Conservation (phyloP, 2,113 vertebrate genomes). For the Ariopsis seemanni region DNA sequence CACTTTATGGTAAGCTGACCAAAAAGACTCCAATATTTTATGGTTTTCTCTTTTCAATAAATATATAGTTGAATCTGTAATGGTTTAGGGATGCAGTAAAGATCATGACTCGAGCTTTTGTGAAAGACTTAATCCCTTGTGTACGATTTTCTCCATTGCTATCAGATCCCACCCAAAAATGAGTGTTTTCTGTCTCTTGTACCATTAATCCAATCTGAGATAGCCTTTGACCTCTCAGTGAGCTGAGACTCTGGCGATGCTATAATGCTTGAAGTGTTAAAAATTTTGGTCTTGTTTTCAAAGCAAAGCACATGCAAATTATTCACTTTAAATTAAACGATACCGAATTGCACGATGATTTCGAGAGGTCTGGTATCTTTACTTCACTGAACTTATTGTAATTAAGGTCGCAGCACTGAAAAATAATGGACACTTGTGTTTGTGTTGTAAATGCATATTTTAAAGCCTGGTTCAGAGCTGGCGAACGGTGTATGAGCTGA, state of each 20-base stretch:
- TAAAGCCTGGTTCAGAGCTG: slow-evolving; percentile 9
- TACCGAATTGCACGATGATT: not conserved
- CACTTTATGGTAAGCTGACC: not conserved
- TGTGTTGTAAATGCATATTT: not conserved
- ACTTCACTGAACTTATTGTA: too few species aligned
- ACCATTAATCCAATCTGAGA: slow-evolving; percentile 68
- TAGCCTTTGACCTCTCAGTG: slow-evolving; percentile 62
- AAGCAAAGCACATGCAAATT: not conserved
- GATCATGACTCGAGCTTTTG: slow-evolving; percentile 21
- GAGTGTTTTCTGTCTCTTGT: slow-evolving; percentile 61
- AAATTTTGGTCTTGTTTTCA: slow-evolving; percentile 31
- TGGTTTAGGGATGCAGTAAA: slow-evolving; percentile 4
- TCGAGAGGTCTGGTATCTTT: not conserved
- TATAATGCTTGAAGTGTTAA: slow-evolving; percentile 30
- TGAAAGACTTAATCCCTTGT: slow-evolving; percentile 45
- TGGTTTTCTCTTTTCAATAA: not conserved
- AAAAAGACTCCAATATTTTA: not conserved
- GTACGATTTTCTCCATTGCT: slow-evolving; percentile 43
- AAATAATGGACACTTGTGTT: not conserved
- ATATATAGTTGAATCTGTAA: not conserved
- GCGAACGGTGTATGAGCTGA: slow-evolving; percentile 35
- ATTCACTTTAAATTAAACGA: not conserved
- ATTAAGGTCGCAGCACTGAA: not conserved
- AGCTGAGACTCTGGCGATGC: slow-evolving; percentile 32
- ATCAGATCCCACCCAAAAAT: slow-evolving; percentile 60